phyloP scores from a whole-genome alignment of 64 coral and sea anemone species.

The Platygyra sinensis region DNA sequence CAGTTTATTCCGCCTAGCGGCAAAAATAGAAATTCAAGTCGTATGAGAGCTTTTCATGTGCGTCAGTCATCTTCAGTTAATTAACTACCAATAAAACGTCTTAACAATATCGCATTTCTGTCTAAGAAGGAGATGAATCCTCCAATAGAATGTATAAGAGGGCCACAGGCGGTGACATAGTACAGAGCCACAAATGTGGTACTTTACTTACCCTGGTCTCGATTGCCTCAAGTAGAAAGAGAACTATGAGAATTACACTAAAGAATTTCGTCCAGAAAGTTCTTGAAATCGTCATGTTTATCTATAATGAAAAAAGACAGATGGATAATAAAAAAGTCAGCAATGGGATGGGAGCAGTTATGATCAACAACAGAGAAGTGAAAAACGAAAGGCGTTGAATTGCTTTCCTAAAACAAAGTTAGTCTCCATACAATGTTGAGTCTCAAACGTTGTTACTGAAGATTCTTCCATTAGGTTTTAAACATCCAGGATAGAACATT shows the following conservation, averaged over 20 bases:
- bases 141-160: neutral
- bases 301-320: neutral
- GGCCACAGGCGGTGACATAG: constrained; percentile 13
- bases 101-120: constrained; percentile 29
- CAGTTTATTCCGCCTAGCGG: too few relatives aligned
- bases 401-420: neutral
- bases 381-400: neutral
- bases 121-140: constrained; percentile 36
- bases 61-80: neutral
- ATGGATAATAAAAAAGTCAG: neutral
- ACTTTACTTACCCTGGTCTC: constrained; percentile 16
- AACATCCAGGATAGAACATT: neutral
- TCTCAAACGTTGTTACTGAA: neutral
- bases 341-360: neutral
- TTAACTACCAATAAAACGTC: constrained; percentile 23
- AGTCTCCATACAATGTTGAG: neutral
- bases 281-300: constrained; percentile 39
- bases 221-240: constrained; percentile 8
- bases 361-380: neutral
- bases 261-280: neutral
- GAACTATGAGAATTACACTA: constrained; percentile 11
- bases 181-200: neutral
- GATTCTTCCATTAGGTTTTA: neutral
- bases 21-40: neutral
- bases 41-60: neutral